Base-by-base conservation (phyloP, 2,113 vertebrate genomes). In the Heliornis fulica region DNA sequence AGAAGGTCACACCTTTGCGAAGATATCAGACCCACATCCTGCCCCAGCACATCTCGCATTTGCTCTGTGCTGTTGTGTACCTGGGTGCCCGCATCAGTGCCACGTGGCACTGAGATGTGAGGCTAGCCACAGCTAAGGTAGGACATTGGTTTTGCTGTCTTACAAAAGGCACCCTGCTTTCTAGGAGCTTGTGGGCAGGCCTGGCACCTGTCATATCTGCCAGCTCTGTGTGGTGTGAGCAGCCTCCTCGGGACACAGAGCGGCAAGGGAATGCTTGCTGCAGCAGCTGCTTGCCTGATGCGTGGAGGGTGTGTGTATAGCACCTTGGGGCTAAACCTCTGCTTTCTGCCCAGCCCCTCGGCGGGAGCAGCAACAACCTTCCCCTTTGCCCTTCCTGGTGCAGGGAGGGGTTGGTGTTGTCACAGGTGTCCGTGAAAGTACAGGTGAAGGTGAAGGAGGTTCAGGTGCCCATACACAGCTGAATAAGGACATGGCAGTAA, bases 221-320 rank as follows among this genome's bases (percentile, higher is more conserved):
- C 15, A 21, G 14, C 25, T 80, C 18, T 19, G 21, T 0, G 0
- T 14, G 43, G 16, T 13, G 29, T 19, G 4, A 64, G 20, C 34
- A 77, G 19, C 21, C 32, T 38, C 13, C 19, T 36, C 4, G 6
- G 31, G 43, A 5, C 19, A 15, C 18, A 4, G n/a, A 38, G 36
- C 57, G 51, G 45, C 38, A 19, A 53, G 28, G 38, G 28, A n/a
- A 16, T 1, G 23, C 19, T 56, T 50, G 26, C 51, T 56, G 59
- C 64, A 56, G 64, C 3, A 2, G 21, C 74, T 41, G 69, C 53
- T 54, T 1, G 1, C 21, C 15, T 1, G 0, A 26, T 0, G 3
- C 12, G 28, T 3, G 15, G 32, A 51, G 31, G 10, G 20, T 29
- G 15, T 2, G 0, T 2, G 4, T 5, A 1, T 6, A n/a, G 50